Base-by-base conservation (phyloP, 2,797 vertebrate genomes). In the Chiloscyllium punctatum region DNA sequence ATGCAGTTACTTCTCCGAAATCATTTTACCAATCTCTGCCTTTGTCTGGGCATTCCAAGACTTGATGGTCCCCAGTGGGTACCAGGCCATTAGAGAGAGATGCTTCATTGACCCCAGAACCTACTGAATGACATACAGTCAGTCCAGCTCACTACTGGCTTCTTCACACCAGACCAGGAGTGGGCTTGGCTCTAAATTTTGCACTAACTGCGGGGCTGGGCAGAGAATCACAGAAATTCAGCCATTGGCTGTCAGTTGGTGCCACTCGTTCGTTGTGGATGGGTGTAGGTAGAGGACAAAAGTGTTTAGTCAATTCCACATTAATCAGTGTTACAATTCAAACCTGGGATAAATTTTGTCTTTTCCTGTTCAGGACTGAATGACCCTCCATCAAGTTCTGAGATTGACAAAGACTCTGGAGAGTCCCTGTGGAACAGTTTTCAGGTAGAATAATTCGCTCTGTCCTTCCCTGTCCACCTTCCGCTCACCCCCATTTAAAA, bases 361-460 rank as follows among this genome's bases (percentile, higher is more conserved):
- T 62, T 42, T 96, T 82, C 96, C 94, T 95, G 95, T 96, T 87
- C 97, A 99, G 99, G 98, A 94, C 97, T 99, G 92, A 96, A 97
- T 95, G 98, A 99, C 96, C 97, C 98, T 37, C 96, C 97, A 69
- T 97, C 98, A 95, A 96, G 72, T 96, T 69, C 96, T 4, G 94
- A 90, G 57, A 96, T 97, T 96, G 96, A 97, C 96, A 96, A 96
- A 25, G 96, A 96, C 18, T 95, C 96, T 0, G 97, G 97, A 95
- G 98, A 94, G 95, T 97, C 96, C 96, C 97, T 97, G 42, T 97
- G 98, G 96, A 97, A 97, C 62, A 96, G 98, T 96, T 97, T 97
- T 95, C 98, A 98, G 98, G 98, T 99, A 97, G 5, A 42, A 25
- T 21, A 16, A n/a, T 68, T 23, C 37, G 6, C 90, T 91, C 33